Conservation (phyloP, 1,140 invertebrate species). For the Plectrocnemia conspersa region DNA sequence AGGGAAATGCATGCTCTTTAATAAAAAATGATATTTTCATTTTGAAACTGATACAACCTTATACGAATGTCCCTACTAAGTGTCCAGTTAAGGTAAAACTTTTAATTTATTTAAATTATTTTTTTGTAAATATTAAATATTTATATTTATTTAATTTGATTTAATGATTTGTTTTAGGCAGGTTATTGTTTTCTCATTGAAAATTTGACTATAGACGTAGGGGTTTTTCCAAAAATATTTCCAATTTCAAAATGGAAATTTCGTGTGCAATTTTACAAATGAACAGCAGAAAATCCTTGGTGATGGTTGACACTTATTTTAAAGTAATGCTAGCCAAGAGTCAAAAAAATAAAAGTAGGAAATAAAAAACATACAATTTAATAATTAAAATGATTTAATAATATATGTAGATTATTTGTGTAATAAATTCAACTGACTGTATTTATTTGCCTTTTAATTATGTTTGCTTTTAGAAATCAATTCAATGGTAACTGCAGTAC, state of each 20-base stretch:
- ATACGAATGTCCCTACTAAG: conserved; percentile 10
- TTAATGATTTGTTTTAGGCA: too few species aligned
- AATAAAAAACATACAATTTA: too few species aligned
- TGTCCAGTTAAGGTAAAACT: conserved; percentile 11
- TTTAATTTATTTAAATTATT: too few species aligned
- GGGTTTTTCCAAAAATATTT: conserved; percentile 8
- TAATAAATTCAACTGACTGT: too few species aligned
- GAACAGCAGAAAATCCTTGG: conserved; percentile 2
- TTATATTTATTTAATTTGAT: not conserved
- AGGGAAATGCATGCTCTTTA: conserved; percentile 12
- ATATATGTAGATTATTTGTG: too few species aligned
- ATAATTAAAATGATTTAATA: too few species aligned
- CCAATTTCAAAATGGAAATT: conserved; percentile 17
- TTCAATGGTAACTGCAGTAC: too few species aligned
- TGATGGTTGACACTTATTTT: conserved; percentile 6
- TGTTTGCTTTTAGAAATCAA: too few species aligned
- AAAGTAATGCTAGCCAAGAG: conserved; percentile 9
- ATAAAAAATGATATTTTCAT: conserved; percentile 12
- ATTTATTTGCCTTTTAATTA: too few species aligned
- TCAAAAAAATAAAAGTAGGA: conserved; percentile 10
- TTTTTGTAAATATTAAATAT: not conserved
- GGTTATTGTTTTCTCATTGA: conserved; percentile 7
- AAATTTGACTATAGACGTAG: conserved; percentile 13
- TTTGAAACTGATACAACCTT: conserved; percentile 8
- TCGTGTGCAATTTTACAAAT: conserved; percentile 1